Conservation (phyloP, 2,113 vertebrate species). For the Fulica atra region DNA sequence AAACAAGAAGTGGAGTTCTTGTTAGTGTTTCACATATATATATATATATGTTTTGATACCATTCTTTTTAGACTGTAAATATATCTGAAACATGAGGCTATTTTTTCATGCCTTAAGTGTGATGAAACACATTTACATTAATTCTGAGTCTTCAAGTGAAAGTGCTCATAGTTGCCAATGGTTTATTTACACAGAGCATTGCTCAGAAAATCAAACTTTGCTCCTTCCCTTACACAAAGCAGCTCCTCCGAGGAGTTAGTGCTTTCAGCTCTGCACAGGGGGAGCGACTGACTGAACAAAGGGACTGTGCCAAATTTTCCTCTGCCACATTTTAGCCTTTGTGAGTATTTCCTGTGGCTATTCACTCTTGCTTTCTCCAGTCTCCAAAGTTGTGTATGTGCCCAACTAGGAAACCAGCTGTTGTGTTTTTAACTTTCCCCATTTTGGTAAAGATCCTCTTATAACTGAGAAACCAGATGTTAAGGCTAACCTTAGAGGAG, state of each 20-base stretch:
- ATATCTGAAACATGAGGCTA: neutral
- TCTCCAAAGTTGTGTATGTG: neutral
- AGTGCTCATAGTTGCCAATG: neutral
- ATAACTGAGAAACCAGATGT: neutral
- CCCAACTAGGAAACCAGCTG: neutral
- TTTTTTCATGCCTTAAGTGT: neutral
- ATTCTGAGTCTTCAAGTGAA: conserved; percentile 1
- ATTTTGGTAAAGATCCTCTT: neutral
- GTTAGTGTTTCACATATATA: neutral
- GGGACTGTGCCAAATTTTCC: neutral
- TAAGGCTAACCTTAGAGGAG: neutral
- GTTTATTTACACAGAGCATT: neutral
- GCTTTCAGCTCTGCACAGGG: neutral
- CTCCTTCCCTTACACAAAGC: neutral
- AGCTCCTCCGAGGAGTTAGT: neutral
- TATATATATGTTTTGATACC: neutral
- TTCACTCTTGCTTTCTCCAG: neutral
- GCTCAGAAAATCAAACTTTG: neutral
- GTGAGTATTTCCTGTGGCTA: neutral
- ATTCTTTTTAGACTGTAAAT: neutral
- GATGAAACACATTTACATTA: neutral
- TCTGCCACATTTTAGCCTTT: neutral
- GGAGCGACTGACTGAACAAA: neutral
- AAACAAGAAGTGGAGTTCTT: neutral
- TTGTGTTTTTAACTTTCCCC: neutral